Base-by-base conservation (phyloP, 2,113 vertebrate genomes). In the Malurus alboscapulatus region DNA sequence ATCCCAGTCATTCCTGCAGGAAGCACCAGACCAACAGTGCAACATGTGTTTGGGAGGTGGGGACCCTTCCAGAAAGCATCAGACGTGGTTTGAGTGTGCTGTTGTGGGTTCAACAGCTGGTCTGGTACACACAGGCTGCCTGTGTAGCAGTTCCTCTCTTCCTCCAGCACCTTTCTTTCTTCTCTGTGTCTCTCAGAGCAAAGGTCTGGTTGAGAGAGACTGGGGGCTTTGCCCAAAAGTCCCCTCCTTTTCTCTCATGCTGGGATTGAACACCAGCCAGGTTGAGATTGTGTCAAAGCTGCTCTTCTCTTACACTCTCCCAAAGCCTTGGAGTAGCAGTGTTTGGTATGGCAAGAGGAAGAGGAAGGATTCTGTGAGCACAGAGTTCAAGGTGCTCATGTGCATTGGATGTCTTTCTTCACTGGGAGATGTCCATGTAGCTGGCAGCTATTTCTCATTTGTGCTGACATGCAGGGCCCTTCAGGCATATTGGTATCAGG, bases 91-190 rank as follows among this genome's bases (percentile, higher is more conserved):
- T 62, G 34, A 47, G 54, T 34, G 22, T 38, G n/a, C 13, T 66
- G 1, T 36, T 9, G 2, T 40, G 32, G 32, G 25, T 12, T 42
- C 17, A 77, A 51, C 27, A 57, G 27, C n/a, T 71, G n/a, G 12
- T 32, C 26, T 38, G 20, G 47, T 45, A 26, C 27, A 15, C 13
- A 10, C 6, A 45, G n/a, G 9, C 17, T 45, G 12, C 0, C 0
- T 47, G 13, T 55, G 26, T 14, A 81, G 17, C 40, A 72, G 18
- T 2, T 1, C 7, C 22, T 22, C n/a, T 91, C 19, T 27, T 77
- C 32, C 34, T 50, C 32, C 19, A 36, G 29, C 15, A 40, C 26
- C 8, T n/a, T 82, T 32, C 48, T 45, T 38, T 22, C 14, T 54
- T 59, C 30, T 83, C 30, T 61, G 8, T 30, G 32, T 44, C 13